Percentiles rank a stretch among this genome's conserved stretches.
phyloP scores from a whole-genome alignment of 2,888 invertebrate genomes.

The Netelia fuscicornis region DNA sequence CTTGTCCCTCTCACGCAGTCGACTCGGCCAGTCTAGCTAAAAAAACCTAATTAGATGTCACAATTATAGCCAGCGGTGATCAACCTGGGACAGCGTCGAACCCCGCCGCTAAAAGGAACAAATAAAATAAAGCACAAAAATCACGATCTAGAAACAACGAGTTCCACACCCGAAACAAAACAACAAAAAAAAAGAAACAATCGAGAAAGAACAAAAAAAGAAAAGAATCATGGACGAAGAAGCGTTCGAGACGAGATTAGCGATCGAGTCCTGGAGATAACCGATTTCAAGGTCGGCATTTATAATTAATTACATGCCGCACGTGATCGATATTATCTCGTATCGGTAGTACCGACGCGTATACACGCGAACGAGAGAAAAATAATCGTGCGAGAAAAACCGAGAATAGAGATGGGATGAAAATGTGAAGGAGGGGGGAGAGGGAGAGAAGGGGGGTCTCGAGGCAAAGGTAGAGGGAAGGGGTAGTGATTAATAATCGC shows the following conservation, averaged over 20 bases:
- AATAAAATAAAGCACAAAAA: neutral
- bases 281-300: constrained; percentile 66
- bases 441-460: neutral
- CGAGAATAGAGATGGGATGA: constrained; percentile 22
- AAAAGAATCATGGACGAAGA: constrained; percentile 7
- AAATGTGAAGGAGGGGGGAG: constrained; percentile 17
- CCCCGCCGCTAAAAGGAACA: neutral
- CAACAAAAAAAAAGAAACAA: neutral
- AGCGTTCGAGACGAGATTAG: constrained; percentile 54
- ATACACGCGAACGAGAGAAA: neutral
- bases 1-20: constrained; percentile 75
- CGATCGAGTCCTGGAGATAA: constrained; percentile 58
- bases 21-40: constrained; percentile 78
- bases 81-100: constrained; percentile 69
- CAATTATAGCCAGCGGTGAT: constrained; percentile 82
- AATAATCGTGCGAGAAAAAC: constrained; percentile 13
- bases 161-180: neutral
- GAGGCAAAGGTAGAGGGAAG: constrained; percentile 27
- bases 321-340: constrained; percentile 71
- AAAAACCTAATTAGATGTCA: constrained; percentile 84
- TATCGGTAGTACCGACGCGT: constrained; percentile 6
- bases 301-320: constrained; percentile 71
- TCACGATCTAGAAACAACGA: constrained; percentile 11
- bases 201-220: neutral
- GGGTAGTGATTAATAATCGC: constrained; percentile 71